Conservation (phyloP, 2,113 vertebrate species). For the Sceloporus undulatus region DNA sequence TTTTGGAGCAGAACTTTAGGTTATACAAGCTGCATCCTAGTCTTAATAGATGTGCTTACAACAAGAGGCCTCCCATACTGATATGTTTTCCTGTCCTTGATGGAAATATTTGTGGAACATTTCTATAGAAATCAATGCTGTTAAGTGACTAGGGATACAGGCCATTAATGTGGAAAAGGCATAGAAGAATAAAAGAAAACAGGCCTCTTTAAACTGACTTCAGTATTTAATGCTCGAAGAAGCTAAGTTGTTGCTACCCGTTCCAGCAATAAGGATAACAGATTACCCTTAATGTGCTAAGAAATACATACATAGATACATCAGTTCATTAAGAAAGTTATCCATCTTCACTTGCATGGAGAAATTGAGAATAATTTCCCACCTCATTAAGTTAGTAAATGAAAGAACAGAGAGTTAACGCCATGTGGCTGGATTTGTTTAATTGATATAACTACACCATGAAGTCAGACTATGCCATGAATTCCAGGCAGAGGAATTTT, state of each 20-base stretch:
- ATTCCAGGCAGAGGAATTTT: neutral
- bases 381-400: constrained; percentile 58
- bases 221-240: constrained; percentile 16
- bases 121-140: constrained; percentile 5
- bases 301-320: constrained; percentile 35
- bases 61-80: neutral
- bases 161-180: constrained; percentile 7
- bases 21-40: too few species aligned
- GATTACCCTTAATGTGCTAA: constrained; percentile 40
- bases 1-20: neutral
- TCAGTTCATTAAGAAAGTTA: constrained; percentile 51
- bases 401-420: constrained; percentile 18
- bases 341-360: constrained; percentile 47
- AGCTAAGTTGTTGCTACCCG: constrained; percentile 5
- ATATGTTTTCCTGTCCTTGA: neutral
- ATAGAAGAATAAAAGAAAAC: neutral
- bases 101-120: constrained; percentile 7
- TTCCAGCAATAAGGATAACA: constrained; percentile 19
- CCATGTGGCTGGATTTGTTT: neutral
- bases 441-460: neutral
- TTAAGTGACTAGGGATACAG: neutral
- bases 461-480: neutral
- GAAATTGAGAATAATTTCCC: constrained; percentile 53
- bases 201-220: constrained; percentile 3
- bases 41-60: neutral